These are phyloP conservation scores for Caenorhabditis sp. DNA, from an alignment of 2,888 invertebrate genomes.

Conservation along the genomic window DNA sequence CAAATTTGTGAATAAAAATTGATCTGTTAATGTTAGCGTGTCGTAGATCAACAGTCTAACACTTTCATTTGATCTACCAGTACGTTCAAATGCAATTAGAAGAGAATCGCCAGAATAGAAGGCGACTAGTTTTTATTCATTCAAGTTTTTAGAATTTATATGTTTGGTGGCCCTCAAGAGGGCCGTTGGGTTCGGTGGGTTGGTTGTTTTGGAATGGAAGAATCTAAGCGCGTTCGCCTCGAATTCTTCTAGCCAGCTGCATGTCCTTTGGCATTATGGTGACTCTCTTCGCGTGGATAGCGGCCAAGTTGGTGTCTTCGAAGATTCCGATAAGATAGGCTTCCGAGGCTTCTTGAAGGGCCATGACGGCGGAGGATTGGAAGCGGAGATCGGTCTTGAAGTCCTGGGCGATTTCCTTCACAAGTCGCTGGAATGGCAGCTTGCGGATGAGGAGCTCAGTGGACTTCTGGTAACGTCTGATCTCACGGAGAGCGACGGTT, in stretches of 20 bases:
- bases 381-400: conserved; percentile 73
- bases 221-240: too few species aligned
- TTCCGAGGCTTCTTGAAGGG: conserved; percentile 21
- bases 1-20: background rate
- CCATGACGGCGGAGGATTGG: conserved; percentile 69
- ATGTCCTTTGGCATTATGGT: too few species aligned
- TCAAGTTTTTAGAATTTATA: background rate
- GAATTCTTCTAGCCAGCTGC: too few species aligned
- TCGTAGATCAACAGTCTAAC: too few species aligned
- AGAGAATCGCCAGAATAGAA: too few species aligned
- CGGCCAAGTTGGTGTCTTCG: too few species aligned
- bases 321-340: background rate
- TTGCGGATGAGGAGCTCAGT: conserved; percentile 87
- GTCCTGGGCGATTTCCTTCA: conserved; percentile 73
- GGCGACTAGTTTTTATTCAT: too few species aligned
- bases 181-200: conserved; percentile 76
- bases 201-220: too few species aligned
- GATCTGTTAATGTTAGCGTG: background rate
- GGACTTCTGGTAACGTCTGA: conserved; percentile 96
- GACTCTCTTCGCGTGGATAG: too few species aligned
- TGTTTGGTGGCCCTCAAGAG: conserved; percentile 78
- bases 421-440: conserved; percentile 73
- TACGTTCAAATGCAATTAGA: too few species aligned
- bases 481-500: conserved; percentile 96
- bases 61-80: too few species aligned